These are phyloP conservation scores for Acromyrmex echinatior DNA, from an alignment of 1,140 invertebrate species.

Conservation along the genomic window DNA sequence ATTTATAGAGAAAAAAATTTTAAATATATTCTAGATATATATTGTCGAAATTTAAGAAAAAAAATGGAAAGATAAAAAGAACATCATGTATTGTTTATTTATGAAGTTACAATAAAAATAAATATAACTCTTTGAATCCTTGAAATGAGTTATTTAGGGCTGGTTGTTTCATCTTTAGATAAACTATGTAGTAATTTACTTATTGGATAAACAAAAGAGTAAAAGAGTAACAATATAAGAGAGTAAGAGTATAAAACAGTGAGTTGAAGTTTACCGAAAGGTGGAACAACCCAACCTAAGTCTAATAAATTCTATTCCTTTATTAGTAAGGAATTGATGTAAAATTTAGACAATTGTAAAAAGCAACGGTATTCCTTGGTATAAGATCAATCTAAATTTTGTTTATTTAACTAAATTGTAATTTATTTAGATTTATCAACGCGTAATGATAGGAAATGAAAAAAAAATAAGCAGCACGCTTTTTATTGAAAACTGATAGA, in stretches of 20 bases:
- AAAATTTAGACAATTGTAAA: background rate
- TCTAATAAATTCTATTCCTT: background rate
- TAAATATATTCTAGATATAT: background rate
- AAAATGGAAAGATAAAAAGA: background rate
- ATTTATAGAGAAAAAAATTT: background rate
- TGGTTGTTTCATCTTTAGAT: no score
- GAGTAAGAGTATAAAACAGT: no score
- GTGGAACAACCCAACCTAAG: no score
- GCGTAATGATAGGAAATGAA: background rate
- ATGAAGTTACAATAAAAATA: background rate
- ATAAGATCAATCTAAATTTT: background rate
- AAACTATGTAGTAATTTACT: no score
- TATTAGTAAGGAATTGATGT: background rate
- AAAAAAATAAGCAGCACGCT: background rate
- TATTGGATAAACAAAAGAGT: no score
- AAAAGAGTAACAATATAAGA: no score
- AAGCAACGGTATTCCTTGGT: background rate
- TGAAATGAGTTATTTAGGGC: background rate
- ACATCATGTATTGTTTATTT: background rate
- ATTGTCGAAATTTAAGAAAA: constrained; percentile 2
- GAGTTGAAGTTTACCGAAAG: no score
- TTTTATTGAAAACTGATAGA: constrained; percentile 58
- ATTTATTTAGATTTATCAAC: background rate
- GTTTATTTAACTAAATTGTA: background rate
- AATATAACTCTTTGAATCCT: background rate